These are phyloP conservation scores for Oreochromis grahami DNA, from an alignment of 2,797 vertebrate genomes.

Conservation along the genomic window DNA sequence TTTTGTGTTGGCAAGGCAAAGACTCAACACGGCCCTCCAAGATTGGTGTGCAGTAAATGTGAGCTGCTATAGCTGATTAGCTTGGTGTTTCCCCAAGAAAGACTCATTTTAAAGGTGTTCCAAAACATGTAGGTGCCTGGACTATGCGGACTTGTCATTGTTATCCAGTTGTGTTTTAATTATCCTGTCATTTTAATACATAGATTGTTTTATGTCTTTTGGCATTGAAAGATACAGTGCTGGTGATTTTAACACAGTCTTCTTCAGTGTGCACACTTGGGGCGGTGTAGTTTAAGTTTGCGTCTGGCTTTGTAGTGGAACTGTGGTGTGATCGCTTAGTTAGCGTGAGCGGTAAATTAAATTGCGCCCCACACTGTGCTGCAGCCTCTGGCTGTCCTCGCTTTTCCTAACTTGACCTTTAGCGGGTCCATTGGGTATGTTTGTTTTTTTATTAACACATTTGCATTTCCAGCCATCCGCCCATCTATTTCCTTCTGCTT, in stretches of 20 bases:
- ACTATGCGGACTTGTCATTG: not conserved
- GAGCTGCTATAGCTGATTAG: not conserved
- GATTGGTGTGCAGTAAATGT: not conserved
- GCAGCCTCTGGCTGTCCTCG: not conserved
- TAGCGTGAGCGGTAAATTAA: not conserved
- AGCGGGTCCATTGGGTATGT: not conserved
- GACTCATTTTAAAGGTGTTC: not conserved
- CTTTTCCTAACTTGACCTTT: not conserved
- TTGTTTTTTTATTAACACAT: not conserved
- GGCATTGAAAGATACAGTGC: not conserved
- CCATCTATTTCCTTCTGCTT: not conserved
- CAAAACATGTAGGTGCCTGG: not conserved
- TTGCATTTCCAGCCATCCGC: not conserved
- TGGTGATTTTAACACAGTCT: not conserved
- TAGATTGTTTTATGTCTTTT: not conserved
- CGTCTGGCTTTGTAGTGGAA: not conserved
- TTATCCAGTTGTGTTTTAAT: not conserved
- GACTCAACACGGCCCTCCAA: fast-evolving
- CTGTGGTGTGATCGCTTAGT: not conserved
- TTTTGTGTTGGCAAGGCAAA: not conserved
- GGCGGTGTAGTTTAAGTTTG: not conserved
- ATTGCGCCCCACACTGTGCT: not conserved
- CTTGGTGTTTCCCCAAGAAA: not conserved
- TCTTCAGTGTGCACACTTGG: not conserved
- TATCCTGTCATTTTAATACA: not conserved